phyloP scores from a whole-genome alignment of 2,888 invertebrate genomes.

The Theristus sp. region DNA sequence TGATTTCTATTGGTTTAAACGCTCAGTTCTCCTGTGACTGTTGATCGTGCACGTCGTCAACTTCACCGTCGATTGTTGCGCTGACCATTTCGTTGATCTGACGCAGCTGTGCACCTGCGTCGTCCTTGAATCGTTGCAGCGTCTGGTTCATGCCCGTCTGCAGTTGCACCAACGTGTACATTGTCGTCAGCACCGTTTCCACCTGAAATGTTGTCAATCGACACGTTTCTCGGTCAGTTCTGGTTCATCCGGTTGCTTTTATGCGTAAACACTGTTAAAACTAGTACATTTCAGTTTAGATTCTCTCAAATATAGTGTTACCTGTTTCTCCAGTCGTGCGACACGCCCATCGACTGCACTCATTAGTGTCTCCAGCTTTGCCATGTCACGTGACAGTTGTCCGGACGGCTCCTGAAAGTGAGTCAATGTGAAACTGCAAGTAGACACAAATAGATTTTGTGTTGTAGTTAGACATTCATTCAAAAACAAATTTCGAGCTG shows the following conservation, averaged over 20 bases:
- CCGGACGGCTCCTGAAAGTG: too few relatives aligned
- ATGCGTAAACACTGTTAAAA: too few relatives aligned
- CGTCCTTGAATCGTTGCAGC: conserved; percentile 14
- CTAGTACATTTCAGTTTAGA: too few relatives aligned
- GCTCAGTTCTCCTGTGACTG: too few relatives aligned
- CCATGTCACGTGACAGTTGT: too few relatives aligned
- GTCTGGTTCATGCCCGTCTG: conserved; percentile 24
- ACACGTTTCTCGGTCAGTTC: neutral
- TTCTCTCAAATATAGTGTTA: too few relatives aligned
- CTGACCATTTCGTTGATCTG: neutral
- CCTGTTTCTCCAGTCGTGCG: conserved; percentile 21
- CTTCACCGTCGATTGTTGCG: neutral
- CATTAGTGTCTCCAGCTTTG: conserved; percentile 9
- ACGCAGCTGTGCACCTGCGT: conserved; percentile 7
- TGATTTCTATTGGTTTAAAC: too few relatives aligned
- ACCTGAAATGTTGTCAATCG: neutral
- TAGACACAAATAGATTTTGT: too few relatives aligned
- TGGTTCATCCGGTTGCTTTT: neutral
- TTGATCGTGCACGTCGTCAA: neutral
- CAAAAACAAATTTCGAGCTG: too few relatives aligned
- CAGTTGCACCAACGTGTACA: conserved; percentile 19
- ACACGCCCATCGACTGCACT: conserved; percentile 18
- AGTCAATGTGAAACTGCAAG: too few relatives aligned
- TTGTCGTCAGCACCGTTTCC: conserved; percentile 6
- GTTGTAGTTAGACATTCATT: too few relatives aligned